Percentiles rank a stretch among this genome's conserved stretches.
Evolutionary conservation across 2,888 invertebrate genomes (phyloP).

Genomic region (Deilephila porcellus): DNA sequence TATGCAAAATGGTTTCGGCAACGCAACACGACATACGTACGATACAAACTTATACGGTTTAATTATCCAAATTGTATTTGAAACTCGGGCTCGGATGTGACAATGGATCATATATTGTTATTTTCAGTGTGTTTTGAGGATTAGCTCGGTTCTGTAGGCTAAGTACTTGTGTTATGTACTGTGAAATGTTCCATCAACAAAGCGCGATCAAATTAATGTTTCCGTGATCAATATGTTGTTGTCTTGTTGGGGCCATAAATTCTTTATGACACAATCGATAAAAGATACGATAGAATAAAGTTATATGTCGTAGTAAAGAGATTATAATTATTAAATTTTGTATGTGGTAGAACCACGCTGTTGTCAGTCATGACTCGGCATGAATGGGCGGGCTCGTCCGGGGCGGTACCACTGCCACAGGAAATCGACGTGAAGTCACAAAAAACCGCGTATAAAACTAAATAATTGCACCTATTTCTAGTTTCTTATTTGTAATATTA

Average conservation of each 20-base stretch:
- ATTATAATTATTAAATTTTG: background rate
- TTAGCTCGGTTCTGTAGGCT: too few species aligned
- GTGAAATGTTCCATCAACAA: too few species aligned
- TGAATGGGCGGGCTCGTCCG: too few species aligned
- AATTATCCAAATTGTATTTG: conserved; percentile 11
- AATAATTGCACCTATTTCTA: background rate
- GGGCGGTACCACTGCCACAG: too few species aligned
- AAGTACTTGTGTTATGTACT: too few species aligned
- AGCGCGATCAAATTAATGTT: too few species aligned
- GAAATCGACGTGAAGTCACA: too few species aligned
- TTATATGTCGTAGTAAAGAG: background rate
- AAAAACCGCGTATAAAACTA: background rate
- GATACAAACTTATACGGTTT: conserved; percentile 30
- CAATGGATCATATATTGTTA: background rate
- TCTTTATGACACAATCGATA: too few species aligned
- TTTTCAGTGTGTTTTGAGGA: too few species aligned
- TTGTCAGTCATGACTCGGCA: background rate
- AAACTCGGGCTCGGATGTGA: background rate
- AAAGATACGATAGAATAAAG: too few species aligned
- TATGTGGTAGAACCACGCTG: background rate
- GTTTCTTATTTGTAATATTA: conserved; percentile 2
- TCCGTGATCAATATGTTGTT: too few species aligned
- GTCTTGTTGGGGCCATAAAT: too few species aligned
- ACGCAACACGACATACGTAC: conserved; percentile 41
- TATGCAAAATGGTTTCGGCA: conserved; percentile 46